Conservation (phyloP, 2,888 invertebrate genomes). For the Bhutanitis thaidina region DNA sequence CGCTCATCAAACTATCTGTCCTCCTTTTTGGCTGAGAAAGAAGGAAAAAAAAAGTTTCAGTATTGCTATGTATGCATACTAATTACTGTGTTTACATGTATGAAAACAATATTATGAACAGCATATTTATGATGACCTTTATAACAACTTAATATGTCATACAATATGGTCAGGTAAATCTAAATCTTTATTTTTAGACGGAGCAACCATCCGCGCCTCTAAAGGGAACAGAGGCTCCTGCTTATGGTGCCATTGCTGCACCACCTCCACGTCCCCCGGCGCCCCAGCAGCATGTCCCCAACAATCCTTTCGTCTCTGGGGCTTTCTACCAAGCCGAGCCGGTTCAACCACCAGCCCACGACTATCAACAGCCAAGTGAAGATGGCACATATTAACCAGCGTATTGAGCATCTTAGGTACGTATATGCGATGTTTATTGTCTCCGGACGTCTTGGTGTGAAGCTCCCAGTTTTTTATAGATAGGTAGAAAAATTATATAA, state of each 20-base stretch:
- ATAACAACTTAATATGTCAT: no score
- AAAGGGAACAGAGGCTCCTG: slow-evolving; percentile 54
- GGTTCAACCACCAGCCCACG: slow-evolving; percentile 83
- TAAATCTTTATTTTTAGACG: slow-evolving; percentile 39
- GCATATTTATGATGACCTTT: not conserved
- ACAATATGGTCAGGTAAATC: no score
- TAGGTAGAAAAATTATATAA: slow-evolving; percentile 38
- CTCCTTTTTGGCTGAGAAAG: no score
- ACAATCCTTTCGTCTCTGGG: slow-evolving; percentile 80
- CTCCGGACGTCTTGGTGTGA: slow-evolving; percentile 7
- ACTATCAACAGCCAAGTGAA: slow-evolving; percentile 65
- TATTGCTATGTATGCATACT: no score
- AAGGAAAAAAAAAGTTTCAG: no score
- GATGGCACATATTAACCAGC: slow-evolving; percentile 55
- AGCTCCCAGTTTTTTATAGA: slow-evolving; percentile 30
- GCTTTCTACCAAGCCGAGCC: slow-evolving; percentile 81
- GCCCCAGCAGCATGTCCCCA: slow-evolving; percentile 80
- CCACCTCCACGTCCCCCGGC: slow-evolving; percentile 73
- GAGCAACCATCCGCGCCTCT: slow-evolving; percentile 60
- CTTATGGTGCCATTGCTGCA: slow-evolving; percentile 59
- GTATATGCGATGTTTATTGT: slow-evolving; percentile 21
- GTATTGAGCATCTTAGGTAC: slow-evolving; percentile 10
- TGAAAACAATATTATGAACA: not conserved
- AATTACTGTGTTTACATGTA: no score
- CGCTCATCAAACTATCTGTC: no score